Evolutionary conservation across 2,888 invertebrate genomes (phyloP).

Genomic region (Drosophila melanosoma): DNA sequence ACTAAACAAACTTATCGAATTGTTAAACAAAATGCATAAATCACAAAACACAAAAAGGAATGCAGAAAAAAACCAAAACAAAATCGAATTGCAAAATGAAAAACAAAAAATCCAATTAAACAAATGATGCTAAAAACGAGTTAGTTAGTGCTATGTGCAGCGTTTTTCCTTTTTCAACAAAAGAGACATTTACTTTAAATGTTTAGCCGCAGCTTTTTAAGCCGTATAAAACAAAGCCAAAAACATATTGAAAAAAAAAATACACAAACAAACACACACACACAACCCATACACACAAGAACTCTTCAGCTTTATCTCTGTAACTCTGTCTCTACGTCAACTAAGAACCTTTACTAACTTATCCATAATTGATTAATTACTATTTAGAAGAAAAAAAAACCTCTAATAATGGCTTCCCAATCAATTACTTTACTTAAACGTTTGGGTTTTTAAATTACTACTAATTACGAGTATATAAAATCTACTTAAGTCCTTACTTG

Average conservation of each 20-base stretch:
- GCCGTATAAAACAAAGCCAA: constrained; percentile 24
- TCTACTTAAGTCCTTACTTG: constrained; percentile 35
- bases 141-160: constrained; percentile 72
- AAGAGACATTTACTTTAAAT: constrained; percentile 76
- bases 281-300: constrained; percentile 1
- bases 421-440: constrained; percentile 60
- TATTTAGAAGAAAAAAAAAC: constrained; percentile 41
- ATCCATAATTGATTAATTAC: constrained; percentile 58
- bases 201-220: constrained; percentile 74
- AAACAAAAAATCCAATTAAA: constrained; percentile 43
- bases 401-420: constrained; percentile 63
- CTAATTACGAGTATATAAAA: constrained; percentile 39
- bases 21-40: constrained; percentile 65
- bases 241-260: constrained; percentile 11
- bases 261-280: constrained; percentile 14
- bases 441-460: constrained; percentile 51
- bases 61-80: constrained; percentile 14
- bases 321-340: constrained; percentile 47
- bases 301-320: constrained; percentile 43
- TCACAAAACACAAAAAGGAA: constrained; percentile 49
- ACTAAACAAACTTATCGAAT: constrained; percentile 70
- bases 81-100: constrained; percentile 14
- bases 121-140: constrained; percentile 58
- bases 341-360: constrained; percentile 57
- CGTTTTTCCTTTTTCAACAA: constrained; percentile 68